Evolutionary conservation across 1,140 invertebrate genomes (phyloP), one percentile per base, ranked within the genome.

Genomic region (Bombus sylvicola): DNA sequence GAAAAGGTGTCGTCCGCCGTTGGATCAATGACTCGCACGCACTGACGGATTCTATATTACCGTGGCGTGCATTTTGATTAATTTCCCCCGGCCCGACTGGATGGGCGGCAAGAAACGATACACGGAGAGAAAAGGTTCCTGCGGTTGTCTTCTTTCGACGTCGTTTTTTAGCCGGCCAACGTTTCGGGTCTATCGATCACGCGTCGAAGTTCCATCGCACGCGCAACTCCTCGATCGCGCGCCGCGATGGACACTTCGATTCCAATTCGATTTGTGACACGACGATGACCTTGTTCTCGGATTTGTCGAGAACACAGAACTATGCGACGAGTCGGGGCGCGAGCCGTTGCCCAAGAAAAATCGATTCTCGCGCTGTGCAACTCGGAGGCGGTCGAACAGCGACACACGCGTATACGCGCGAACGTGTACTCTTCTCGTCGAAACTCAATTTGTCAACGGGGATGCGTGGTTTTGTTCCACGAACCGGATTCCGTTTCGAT

Each of bases 381-480:
- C 64, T 68, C 43, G 57, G 39, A 22, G 64, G 62, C 41, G 53
- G 41, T 53, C 47, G 82, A 75, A 37, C n/a, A n/a, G n/a, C 71
- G 74, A 87, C 87, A 79, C 87, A 85, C 57, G 83, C 88, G 85
- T 57, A 81, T 86, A 86, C 86, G 89, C 86, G 87, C 79, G 87
- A 90, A 89, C 84, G 88, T 76, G 85, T 90, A 84, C 89, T 83
- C 83, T 77, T 77, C 89, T 88, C 80, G 76, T 74, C 83, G 86
- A 66, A 83, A 92, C 91, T 94, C 91, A 94, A 94, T 94, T 94
- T 94, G 93, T 94, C 93, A 94, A 94, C 87, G 88, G 86, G 85
- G 91, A 91, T 88, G 85, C 89, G 88, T 71, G 92, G 91, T 93
- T 93, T 94, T 93, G 93, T 93, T 90, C 90, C 88, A 92, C 88